Evolutionary conservation across 1,140 invertebrate species (phyloP).

Genomic region (Melanaphis sacchari): DNA sequence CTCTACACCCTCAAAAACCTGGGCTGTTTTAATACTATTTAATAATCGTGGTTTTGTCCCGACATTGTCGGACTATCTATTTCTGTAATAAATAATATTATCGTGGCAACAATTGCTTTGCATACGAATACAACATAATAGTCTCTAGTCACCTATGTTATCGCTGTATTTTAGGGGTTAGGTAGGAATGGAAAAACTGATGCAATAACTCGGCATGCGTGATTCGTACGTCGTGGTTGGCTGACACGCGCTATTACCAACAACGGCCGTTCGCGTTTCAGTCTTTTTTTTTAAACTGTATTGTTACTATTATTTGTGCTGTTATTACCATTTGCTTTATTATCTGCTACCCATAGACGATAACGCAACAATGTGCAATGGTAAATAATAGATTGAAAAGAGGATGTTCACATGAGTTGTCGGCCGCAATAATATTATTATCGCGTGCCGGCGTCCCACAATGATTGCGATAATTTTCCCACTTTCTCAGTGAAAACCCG

Average conservation of each 20-base stretch:
- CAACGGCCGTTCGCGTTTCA: not conserved
- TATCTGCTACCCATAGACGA: not conserved
- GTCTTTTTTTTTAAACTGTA: not conserved
- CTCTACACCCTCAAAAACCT: not conserved
- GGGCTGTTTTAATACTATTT: not conserved
- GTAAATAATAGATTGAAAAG: slow-evolving; percentile 53
- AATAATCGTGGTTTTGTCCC: not conserved
- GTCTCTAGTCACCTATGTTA: not conserved
- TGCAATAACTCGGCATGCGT: not conserved
- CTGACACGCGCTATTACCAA: not conserved
- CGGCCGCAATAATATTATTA: slow-evolving; percentile 30
- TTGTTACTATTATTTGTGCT: not conserved
- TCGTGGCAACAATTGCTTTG: not conserved
- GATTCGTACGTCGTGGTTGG: not conserved
- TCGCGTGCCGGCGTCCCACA: slow-evolving; percentile 21
- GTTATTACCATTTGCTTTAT: not conserved
- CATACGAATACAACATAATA: not conserved
- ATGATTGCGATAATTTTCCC: not conserved
- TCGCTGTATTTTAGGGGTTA: not conserved
- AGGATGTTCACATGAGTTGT: slow-evolving; percentile 50
- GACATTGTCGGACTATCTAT: not conserved
- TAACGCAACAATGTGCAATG: slow-evolving; percentile 41
- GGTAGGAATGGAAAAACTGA: not conserved
- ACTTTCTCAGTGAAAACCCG: not conserved
- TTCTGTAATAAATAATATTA: not conserved